Evolutionary conservation across 2,888 invertebrate genomes (phyloP).

Genomic region (Eulithis prunata): DNA sequence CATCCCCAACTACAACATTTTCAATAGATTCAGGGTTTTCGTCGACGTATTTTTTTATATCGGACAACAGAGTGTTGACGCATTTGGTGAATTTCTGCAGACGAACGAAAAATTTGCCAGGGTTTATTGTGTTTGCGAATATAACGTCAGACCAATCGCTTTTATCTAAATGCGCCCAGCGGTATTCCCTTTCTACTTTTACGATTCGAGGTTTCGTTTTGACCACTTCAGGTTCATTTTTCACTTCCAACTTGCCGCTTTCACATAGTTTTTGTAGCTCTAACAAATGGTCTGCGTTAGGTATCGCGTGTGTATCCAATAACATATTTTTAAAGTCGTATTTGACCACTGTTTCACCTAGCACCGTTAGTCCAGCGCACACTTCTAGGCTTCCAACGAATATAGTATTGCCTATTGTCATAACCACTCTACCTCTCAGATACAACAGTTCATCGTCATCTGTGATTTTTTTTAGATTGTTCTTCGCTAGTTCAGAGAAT

Average conservation of each 20-base stretch:
- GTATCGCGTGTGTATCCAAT: slow-evolving; percentile 65
- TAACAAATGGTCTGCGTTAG: slow-evolving; percentile 76
- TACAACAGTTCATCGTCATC: slow-evolving; percentile 64
- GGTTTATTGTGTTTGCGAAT: slow-evolving; percentile 71
- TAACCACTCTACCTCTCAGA: slow-evolving; percentile 75
- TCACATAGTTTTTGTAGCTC: slow-evolving; percentile 76
- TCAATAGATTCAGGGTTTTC: slow-evolving; percentile 48
- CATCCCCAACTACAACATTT: slow-evolving; percentile 64
- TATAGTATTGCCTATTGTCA: slow-evolving; percentile 85
- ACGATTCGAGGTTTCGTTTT: slow-evolving; percentile 37
- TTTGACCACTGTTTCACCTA: slow-evolving; percentile 79
- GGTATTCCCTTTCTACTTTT: slow-evolving; percentile 35
- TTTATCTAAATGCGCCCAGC: slow-evolving; percentile 81
- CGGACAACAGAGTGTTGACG: slow-evolving; percentile 63
- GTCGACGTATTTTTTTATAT: slow-evolving; percentile 66
- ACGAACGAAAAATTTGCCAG: slow-evolving; percentile 79
- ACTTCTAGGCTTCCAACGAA: slow-evolving; percentile 87
- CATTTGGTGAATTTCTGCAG: slow-evolving; percentile 74
- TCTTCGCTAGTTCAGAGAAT: slow-evolving; percentile 64
- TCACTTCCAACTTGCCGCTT: slow-evolving; percentile 51
- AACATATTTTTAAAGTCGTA: slow-evolving; percentile 82
- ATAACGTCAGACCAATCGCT: slow-evolving; percentile 67
- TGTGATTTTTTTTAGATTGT: slow-evolving; percentile 57
- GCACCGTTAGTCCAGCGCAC: slow-evolving; percentile 78
- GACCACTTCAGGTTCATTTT: slow-evolving; percentile 39